Evolutionary conservation across 1,140 invertebrate species (phyloP).

Genomic region (Theocolax elegans): DNA sequence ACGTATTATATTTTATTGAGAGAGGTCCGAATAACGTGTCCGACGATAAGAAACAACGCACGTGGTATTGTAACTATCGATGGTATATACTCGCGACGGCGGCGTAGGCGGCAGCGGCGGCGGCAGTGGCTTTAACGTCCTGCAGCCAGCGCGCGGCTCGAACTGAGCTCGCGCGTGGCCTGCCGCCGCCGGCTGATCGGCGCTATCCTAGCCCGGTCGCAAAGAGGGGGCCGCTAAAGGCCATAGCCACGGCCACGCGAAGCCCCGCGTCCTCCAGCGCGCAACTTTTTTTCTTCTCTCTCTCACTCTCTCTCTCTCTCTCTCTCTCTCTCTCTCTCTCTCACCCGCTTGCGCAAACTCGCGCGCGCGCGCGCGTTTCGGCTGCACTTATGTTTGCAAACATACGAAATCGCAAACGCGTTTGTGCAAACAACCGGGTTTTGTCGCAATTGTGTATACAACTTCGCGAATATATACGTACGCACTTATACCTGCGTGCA

Average conservation of each 20-base stretch:
- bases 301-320: background rate
- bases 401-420: too few species aligned
- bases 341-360: conserved; percentile 2
- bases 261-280: conserved; percentile 35
- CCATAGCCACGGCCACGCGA: conserved; percentile 66
- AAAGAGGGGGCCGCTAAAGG: too few species aligned
- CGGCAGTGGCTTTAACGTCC: conserved; percentile 8
- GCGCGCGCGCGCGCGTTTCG: background rate
- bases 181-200: conserved; percentile 8
- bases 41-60: too few species aligned
- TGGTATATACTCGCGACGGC: too few species aligned
- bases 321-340: conserved; percentile 30
- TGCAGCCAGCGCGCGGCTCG: conserved; percentile 9
- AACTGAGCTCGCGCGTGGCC: conserved; percentile 18
- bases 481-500: too few species aligned
- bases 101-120: background rate
- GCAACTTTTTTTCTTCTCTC: background rate
- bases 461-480: too few species aligned
- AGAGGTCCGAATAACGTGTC: too few species aligned
- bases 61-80: too few species aligned
- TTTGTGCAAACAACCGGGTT: too few species aligned
- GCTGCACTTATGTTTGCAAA: too few species aligned
- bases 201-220: conserved; percentile 24
- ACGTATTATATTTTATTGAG: too few species aligned
- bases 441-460: too few species aligned